Evolutionary conservation across 2,888 invertebrate species (phyloP).

Genomic region (Galerucella nymphaeae): DNA sequence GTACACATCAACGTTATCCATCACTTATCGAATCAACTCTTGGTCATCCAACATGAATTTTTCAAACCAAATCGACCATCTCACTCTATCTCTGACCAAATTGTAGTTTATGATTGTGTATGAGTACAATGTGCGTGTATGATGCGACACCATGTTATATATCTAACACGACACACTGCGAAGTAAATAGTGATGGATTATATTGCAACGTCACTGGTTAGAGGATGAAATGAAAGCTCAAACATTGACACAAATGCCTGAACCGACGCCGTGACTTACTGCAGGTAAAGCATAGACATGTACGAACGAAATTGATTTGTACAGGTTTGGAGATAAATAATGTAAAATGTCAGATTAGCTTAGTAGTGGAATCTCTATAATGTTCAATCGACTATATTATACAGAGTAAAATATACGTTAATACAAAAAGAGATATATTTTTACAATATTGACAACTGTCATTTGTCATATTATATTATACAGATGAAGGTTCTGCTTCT

Average conservation of each 20-base stretch:
- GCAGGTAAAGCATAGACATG: background rate
- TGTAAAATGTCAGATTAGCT: slow-evolving; percentile 3
- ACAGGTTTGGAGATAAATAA: background rate
- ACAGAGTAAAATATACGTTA: too few species aligned
- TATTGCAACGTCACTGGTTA: slow-evolving; percentile 56
- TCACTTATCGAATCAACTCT: slow-evolving; percentile 23
- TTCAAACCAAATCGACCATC: background rate
- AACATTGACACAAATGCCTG: slow-evolving; percentile 58
- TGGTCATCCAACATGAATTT: slow-evolving; percentile 12
- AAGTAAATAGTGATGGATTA: slow-evolving; percentile 65
- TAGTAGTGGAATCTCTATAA: background rate
- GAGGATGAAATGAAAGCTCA: slow-evolving; percentile 48
- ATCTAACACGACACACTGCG: slow-evolving; percentile 56
- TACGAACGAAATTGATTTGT: slow-evolving; percentile 2
- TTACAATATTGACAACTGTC: too few species aligned
- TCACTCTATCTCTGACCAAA: slow-evolving; percentile 39
- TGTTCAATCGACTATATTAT: background rate
- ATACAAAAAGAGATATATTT: too few species aligned
- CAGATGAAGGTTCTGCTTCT: too few species aligned
- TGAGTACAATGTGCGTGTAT: slow-evolving; percentile 39
- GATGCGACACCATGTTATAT: slow-evolving; percentile 55
- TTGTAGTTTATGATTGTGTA: slow-evolving; percentile 54
- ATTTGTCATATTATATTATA: too few species aligned
- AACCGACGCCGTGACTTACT: slow-evolving; percentile 35
- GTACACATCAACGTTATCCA: slow-evolving; percentile 23